Evolutionary conservation across 2,113 vertebrate genomes (phyloP).

Genomic region (Pipra filicauda): DNA sequence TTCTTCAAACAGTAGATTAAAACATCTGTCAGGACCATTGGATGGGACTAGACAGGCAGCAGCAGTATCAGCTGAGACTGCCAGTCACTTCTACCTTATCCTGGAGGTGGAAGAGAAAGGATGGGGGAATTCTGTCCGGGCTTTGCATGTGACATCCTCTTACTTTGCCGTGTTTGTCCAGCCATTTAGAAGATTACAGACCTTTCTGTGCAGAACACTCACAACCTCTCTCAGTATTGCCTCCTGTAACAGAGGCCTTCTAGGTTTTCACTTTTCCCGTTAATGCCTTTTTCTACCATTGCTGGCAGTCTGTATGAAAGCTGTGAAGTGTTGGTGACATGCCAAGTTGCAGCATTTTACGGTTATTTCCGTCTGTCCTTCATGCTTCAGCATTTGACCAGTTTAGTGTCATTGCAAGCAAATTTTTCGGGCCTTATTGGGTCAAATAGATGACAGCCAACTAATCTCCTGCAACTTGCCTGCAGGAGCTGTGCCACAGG

Average conservation of each 20-base stretch:
- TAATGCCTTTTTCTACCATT: background rate
- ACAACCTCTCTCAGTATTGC: background rate
- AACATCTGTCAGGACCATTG: conserved; percentile 74
- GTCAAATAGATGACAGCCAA: background rate
- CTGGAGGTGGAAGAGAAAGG: background rate
- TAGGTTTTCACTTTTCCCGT: background rate
- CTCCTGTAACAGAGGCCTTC: background rate
- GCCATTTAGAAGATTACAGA: background rate
- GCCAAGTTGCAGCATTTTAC: conserved; percentile 11
- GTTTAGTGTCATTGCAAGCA: background rate
- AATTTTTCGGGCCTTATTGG: background rate
- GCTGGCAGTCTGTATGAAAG: background rate
- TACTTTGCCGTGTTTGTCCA: background rate
- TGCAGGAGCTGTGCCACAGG: background rate
- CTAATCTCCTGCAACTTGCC: background rate
- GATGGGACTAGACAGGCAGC: conserved; percentile 41
- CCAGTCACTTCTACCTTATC: conserved; percentile 47
- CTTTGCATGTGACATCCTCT: background rate
- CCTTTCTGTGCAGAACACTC: background rate
- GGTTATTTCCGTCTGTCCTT: conserved; percentile 16
- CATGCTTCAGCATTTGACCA: background rate
- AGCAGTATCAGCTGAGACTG: conserved; percentile 70
- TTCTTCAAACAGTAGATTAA: conserved; percentile 78
- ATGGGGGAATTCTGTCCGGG: accelerated
- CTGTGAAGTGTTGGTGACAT: background rate